Evolutionary conservation across 2,888 invertebrate species (phyloP).

Genomic region (Campoletis raptor): DNA sequence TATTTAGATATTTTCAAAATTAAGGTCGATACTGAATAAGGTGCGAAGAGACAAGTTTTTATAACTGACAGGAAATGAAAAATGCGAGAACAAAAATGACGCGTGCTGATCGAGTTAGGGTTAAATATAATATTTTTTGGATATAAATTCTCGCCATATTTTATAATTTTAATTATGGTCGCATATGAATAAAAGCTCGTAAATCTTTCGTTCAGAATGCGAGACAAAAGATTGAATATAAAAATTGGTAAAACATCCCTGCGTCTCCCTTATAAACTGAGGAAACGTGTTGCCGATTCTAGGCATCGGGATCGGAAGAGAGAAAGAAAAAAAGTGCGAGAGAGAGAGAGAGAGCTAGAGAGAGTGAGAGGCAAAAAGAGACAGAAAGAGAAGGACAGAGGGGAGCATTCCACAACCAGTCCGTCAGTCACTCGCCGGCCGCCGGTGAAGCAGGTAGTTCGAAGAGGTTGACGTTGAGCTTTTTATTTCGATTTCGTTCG

Average conservation of each 20-base stretch:
- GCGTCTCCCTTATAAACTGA: neutral
- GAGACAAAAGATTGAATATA: neutral
- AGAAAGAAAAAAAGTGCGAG: neutral
- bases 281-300: constrained; percentile 7
- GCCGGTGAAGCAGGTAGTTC: constrained; percentile 73
- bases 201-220: neutral
- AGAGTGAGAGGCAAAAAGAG: neutral
- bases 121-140: neutral
- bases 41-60: no score
- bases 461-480: constrained; percentile 1
- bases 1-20: no score
- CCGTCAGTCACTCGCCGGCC: constrained; percentile 80
- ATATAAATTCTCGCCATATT: neutral
- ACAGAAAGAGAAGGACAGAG: neutral
- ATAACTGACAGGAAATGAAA: no score
- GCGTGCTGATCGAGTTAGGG: neutral
- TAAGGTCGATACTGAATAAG: no score
- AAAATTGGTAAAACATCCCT: neutral
- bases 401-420: constrained; percentile 64
- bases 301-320: neutral
- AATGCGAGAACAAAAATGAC: neutral
- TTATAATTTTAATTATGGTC: neutral
- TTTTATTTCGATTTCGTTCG: constrained; percentile 5
- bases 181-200: neutral
- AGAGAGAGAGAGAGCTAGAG: neutral